Evolutionary conservation across 2,113 vertebrate species (phyloP), one percentile per base, ranked within the genome.

Genomic region (Petroica traversi): DNA sequence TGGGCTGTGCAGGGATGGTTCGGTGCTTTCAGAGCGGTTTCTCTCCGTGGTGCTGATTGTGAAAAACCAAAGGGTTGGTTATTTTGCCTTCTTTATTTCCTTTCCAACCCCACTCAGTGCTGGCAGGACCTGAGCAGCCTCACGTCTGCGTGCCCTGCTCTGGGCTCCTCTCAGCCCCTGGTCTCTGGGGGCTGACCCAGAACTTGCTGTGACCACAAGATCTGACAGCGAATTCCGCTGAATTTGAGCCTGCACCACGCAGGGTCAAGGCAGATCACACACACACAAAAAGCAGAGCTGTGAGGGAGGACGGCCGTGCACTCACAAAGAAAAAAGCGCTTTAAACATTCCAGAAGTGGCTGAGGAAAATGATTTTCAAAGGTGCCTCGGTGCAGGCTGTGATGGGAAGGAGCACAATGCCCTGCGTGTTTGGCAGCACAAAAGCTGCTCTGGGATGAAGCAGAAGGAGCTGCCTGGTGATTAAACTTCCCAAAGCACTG

Each of bases 401-500:
- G 51, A 49, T 61, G 45, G 41, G 59, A 58, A 58, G 62, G 83
- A 88, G 54, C 46, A 76, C 85, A 80, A 54, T 9, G 63, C 4
- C 1, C 12, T 7, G 26, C 8, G 9, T 75, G 77, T 68, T 62
- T 73, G 34, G 67, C 75, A 92, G 51, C 34, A 85, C 67, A 85
- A 71, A 86, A 51, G 93, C 59, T 77, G 91, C 73, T 63, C 86
- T 41, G 68, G 49, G 69, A 95, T 92, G 76, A 95, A 93, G 96
- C 97, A 95, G 76, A 96, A 83, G 8, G 23, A 93, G 88, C 92
- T 97, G 55, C 92, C 86, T 83, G 46, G 67, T 94, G 88, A 94
- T 93, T 92, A 92, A 97, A 97, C 96, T 96, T 95, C 69, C 85
- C 80, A 71, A 95, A 92, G 58, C 68, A 25, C 78, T 88, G 66